Evolutionary conservation across 1,140 invertebrate genomes (phyloP).

Genomic region (Schmidtea mediterranea): DNA sequence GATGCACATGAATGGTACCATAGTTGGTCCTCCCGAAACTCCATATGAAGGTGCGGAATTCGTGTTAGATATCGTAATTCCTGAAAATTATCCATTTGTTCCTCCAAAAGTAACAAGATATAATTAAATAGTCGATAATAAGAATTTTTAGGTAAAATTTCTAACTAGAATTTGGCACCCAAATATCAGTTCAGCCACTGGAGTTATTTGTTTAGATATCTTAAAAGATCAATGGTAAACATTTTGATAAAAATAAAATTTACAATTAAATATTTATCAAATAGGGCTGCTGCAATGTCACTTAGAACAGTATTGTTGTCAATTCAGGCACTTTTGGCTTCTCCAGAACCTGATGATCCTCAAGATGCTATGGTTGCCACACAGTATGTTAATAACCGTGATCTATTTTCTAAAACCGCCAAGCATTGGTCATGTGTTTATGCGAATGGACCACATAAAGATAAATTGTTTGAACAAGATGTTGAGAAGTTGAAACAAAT

Average conservation of each 20-base stretch:
- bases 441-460: constrained; percentile 33
- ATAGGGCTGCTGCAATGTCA: constrained; percentile 85
- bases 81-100: constrained; percentile 48
- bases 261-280: constrained; percentile 6
- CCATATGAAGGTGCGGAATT: constrained; percentile 67
- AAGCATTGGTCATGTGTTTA: constrained; percentile 77
- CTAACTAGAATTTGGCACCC: constrained; percentile 98
- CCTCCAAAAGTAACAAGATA: constrained; percentile 38
- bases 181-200: constrained; percentile 92
- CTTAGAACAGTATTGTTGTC: constrained; percentile 72
- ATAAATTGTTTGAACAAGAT: background rate
- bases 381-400: constrained; percentile 63
- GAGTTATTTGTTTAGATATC: constrained; percentile 93
- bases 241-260: background rate
- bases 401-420: constrained; percentile 61
- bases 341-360: constrained; percentile 79
- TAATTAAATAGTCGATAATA: too few relatives aligned
- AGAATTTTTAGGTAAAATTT: constrained; percentile 37
- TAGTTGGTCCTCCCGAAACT: constrained; percentile 52
- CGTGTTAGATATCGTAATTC: constrained; percentile 62
- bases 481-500: background rate
- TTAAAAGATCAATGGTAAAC: constrained; percentile 82
- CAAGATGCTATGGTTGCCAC: constrained; percentile 59
- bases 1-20: constrained; percentile 36
- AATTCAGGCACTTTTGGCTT: constrained; percentile 58